A percentile compares a stretch with the other conserved stretches of the same genome.
Evolutionary conservation across 1,140 invertebrate species (phyloP).

Genomic region (Mya arenaria): DNA sequence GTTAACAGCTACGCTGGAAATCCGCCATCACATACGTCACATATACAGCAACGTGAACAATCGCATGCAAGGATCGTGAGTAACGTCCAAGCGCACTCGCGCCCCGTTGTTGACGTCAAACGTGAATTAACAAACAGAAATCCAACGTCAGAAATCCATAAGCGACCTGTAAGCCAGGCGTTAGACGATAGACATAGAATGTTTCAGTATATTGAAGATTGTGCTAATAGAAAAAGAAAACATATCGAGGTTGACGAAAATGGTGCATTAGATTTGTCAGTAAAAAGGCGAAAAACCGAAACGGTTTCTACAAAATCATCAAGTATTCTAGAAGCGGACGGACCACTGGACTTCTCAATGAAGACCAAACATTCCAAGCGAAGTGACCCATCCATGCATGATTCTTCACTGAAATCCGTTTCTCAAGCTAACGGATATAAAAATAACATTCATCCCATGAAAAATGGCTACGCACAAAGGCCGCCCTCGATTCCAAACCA

Average conservation of each 20-base stretch:
- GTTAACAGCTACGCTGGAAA: neutral
- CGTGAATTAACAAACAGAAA: too few species aligned
- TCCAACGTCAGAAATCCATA: too few species aligned
- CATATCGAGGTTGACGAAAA: neutral
- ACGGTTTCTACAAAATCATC: neutral
- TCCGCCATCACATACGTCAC: neutral
- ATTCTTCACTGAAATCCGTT: neutral
- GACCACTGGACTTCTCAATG: conserved; percentile 44
- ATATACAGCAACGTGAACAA: neutral
- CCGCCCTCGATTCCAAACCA: too few species aligned
- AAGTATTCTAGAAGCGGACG: conserved; percentile 4
- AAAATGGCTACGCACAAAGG: neutral
- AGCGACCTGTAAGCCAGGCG: too few species aligned
- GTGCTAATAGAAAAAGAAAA: conserved; percentile 29
- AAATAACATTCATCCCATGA: neutral
- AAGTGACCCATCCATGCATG: neutral
- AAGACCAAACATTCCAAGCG: neutral
- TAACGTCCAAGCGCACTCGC: too few species aligned
- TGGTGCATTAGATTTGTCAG: conserved; percentile 44
- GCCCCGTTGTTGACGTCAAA: too few species aligned
- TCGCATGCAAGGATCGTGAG: too few species aligned
- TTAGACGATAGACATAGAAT: too few species aligned
- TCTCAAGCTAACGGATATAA: neutral
- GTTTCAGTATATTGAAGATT: neutral
- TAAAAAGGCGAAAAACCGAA: conserved; percentile 13